Percentiles rank a stretch among this genome's conserved stretches.
These are phyloP conservation scores for Brachyptera putata DNA, from an alignment of 2,888 invertebrate genomes.

Conservation along the genomic window DNA sequence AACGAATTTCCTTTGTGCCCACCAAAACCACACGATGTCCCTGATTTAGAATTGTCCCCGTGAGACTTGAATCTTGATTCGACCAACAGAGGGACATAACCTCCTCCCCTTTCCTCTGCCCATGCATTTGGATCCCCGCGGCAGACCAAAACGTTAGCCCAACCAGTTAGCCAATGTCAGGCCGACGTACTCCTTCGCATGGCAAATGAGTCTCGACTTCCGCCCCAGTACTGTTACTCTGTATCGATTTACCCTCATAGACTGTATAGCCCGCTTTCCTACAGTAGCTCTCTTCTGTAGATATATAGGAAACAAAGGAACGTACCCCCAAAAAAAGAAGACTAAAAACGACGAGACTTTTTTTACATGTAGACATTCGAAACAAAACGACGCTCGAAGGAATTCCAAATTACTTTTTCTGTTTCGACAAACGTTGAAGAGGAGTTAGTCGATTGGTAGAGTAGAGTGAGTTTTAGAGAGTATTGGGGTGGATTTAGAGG, in stretches of 20 bases:
- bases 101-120: no score
- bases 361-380: conserved; percentile 31
- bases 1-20: neutral
- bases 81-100: neutral
- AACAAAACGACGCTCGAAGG: conserved; percentile 30
- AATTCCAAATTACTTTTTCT: conserved; percentile 33
- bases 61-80: conserved; percentile 17
- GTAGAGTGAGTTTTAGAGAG: neutral
- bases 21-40: neutral
- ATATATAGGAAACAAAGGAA: conserved; percentile 24
- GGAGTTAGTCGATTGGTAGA: conserved; percentile 5
- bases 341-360: conserved; percentile 19
- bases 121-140: no score
- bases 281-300: no score
- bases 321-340: conserved; percentile 16
- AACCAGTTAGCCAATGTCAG: neutral
- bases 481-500: neutral
- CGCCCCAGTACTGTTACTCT: conserved; percentile 21
- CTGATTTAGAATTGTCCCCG: conserved; percentile 17
- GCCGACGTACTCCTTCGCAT: conserved; percentile 25
- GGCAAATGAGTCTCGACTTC: conserved; percentile 27
- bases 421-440: conserved; percentile 28
- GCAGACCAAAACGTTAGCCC: no score
- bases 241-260: conserved; percentile 29
- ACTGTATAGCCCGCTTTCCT: conserved; percentile 1